Evolutionary conservation across 2,797 vertebrate species (phyloP), one percentile per base, ranked within the genome.

Genomic region (Lithobates pipiens): DNA sequence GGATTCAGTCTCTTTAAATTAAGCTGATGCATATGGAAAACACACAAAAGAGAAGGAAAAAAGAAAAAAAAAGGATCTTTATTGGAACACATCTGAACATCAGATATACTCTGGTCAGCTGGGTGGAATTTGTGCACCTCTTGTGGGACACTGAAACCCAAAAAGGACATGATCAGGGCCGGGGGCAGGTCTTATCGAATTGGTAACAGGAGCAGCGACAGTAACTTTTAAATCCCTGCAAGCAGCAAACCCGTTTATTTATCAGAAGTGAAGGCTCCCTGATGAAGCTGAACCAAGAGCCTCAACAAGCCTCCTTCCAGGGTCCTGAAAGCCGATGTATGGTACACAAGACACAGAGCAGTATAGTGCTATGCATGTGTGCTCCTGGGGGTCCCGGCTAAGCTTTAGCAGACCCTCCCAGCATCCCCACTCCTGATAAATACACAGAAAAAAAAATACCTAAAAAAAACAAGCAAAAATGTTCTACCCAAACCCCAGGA

Each of bases 61-160:
- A 91, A 84, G 36, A 76, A 83, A 87, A 25, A 95, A 93, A 93
- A 92, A 91, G 83, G 85, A 91, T 86, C 91, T 95, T 96, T 95
- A 95, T 96, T 96, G 95, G 94, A 96, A 96, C 94, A 95, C 94
- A 96, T 96, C 95, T 96, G 95, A 96, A 96, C 96, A 96, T 96
- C 96, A 96, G 96, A 96, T 96, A 96, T 95, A 96, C 93, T 87
- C 94, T 94, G 95, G 95, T 95, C 95, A 95, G 94, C 94, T 93
- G 95, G 95, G 94, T 95, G 95, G 94, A 95, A 95, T 95, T 93
- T 96, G 95, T 95, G 95, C 95, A 96, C 95, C 96, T 95, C 95
- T 95, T 94, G 95, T 96, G 95, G 93, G 74, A 82, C 93, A 93
- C 94, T 93, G 95, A 94, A 92, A 95, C 93, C 94, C 92, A 93